phyloP scores from a whole-genome alignment of 2,113 vertebrate species.

The Nerophis ophidion region DNA sequence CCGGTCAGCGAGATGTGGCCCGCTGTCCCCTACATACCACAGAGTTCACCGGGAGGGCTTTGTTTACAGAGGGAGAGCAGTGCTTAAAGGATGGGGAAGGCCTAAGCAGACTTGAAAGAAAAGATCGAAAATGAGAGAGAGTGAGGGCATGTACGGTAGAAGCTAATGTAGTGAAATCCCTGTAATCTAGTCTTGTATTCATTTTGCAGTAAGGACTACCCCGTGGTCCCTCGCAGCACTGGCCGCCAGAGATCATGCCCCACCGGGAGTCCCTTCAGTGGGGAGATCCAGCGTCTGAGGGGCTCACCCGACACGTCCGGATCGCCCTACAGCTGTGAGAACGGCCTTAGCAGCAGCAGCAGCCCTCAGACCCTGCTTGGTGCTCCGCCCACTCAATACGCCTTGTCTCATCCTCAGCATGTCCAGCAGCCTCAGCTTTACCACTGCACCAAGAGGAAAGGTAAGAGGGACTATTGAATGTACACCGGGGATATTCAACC shows the following conservation, averaged over 20 bases:
- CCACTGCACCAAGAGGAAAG: constrained; percentile 91
- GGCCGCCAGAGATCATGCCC: constrained; percentile 84
- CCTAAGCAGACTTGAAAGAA: constrained; percentile 35
- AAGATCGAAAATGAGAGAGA: constrained; percentile 11
- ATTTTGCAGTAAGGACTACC: constrained; percentile 85
- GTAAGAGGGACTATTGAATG: constrained; percentile 48
- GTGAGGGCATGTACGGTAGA: constrained; percentile 2
- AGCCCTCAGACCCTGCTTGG: constrained; percentile 82
- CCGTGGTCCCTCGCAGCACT: constrained; percentile 86
- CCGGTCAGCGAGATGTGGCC: constrained; percentile 57
- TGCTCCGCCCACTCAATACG: constrained; percentile 74
- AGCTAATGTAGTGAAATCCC: constrained; percentile 7
- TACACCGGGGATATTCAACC: no score
- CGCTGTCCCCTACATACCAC: constrained; percentile 57
- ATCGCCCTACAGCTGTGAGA: constrained; percentile 89
- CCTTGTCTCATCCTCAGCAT: constrained; percentile 67
- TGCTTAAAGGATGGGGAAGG: constrained; percentile 44
- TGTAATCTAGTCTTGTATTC: not conserved
- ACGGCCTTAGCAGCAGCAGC: constrained; percentile 72
- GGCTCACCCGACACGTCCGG: constrained; percentile 73
- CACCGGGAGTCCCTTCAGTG: constrained; percentile 81
- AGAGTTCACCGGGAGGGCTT: constrained; percentile 64
- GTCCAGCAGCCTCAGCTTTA: constrained; percentile 79
- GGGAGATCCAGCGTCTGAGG: constrained; percentile 73
- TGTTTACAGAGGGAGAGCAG: constrained; percentile 44